phyloP scores from a whole-genome alignment of 2,113 vertebrate genomes.

The Notechis scutatus region DNA sequence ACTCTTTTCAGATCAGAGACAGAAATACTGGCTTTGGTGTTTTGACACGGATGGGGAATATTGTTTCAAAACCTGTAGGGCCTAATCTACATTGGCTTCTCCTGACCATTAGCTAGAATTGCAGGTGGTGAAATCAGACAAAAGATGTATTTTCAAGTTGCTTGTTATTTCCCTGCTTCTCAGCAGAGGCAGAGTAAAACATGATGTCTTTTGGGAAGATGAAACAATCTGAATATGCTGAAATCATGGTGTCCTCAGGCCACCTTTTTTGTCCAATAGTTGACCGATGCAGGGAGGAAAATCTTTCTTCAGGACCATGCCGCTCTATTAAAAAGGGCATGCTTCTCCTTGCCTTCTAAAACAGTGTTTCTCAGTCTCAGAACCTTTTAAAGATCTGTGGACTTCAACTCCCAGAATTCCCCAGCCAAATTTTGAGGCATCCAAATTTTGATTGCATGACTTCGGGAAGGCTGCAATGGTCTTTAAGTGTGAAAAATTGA shows the following conservation, averaged over 20 bases:
- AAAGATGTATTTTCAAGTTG: neutral
- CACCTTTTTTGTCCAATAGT: neutral
- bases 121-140: neutral
- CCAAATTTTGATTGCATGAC: no score
- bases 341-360: neutral
- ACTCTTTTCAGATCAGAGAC: neutral
- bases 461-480: no score
- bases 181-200: neutral
- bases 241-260: neutral
- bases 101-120: neutral
- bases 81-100: neutral
- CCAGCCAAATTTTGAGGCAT: no score
- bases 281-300: neutral
- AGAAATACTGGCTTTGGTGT: neutral
- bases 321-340: neutral
- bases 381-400: neutral
- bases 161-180: neutral
- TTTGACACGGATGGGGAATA: no score
- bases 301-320: neutral
- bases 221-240: neutral
- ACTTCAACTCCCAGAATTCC: neutral
- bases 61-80: neutral
- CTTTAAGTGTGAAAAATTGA: no score
- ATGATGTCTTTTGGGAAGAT: neutral
- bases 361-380: neutral